phyloP scores from a whole-genome alignment of 1,140 invertebrate genomes.

The Papilio polytes region DNA sequence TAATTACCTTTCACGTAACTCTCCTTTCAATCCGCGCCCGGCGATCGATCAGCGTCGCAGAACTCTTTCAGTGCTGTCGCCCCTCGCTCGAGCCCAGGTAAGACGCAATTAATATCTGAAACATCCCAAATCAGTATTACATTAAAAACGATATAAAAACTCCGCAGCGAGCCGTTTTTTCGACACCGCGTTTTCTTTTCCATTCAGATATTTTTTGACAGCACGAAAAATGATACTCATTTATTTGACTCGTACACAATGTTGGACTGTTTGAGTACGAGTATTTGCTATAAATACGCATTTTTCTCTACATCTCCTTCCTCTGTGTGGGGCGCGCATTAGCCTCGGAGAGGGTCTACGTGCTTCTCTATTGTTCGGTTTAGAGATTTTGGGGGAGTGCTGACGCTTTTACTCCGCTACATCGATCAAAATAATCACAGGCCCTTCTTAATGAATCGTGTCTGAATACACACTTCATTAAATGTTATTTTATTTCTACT shows the following conservation, averaged over 20 bases:
- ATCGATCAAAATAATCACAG: slow-evolving; percentile 81
- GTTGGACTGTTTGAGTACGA: slow-evolving; percentile 83
- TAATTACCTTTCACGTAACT: slow-evolving; percentile 82
- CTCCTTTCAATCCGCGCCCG: slow-evolving; percentile 81
- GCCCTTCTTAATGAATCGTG: slow-evolving; percentile 77
- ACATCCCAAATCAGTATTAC: slow-evolving; percentile 83
- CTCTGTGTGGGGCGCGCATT: slow-evolving; percentile 79
- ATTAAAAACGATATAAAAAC: slow-evolving; percentile 82
- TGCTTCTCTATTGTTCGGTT: slow-evolving; percentile 81
- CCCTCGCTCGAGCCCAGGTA: slow-evolving; percentile 77
- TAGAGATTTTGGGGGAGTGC: slow-evolving; percentile 80
- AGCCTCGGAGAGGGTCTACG: slow-evolving; percentile 78
- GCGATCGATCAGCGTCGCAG: slow-evolving; percentile 81
- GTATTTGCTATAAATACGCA: slow-evolving; percentile 84
- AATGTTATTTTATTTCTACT: neutral
- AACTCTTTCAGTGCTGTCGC: slow-evolving; percentile 80
- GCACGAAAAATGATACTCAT: slow-evolving; percentile 83
- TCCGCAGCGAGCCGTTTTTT: slow-evolving; percentile 77
- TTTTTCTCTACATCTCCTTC: slow-evolving; percentile 83
- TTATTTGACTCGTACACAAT: slow-evolving; percentile 84
- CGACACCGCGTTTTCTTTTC: slow-evolving; percentile 80
- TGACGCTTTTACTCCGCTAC: slow-evolving; percentile 76
- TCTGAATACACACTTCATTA: slow-evolving; percentile 62
- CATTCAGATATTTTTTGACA: slow-evolving; percentile 84
- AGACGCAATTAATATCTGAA: slow-evolving; percentile 81